These are phyloP conservation scores for Anastrepha obliqua DNA, from an alignment of 1,140 invertebrate genomes.

Conservation along the genomic window DNA sequence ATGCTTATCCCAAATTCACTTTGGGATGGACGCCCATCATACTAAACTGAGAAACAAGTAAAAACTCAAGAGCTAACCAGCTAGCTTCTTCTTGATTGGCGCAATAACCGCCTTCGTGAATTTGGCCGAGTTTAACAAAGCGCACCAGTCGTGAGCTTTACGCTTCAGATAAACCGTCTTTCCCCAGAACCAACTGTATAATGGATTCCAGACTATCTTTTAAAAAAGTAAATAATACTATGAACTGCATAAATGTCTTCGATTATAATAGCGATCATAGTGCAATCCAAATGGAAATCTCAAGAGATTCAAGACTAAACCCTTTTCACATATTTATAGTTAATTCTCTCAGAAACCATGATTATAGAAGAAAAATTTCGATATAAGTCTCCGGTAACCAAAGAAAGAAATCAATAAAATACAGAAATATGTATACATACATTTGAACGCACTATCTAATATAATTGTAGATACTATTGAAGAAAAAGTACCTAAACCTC, in stretches of 20 bases:
- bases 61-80: too few relatives aligned
- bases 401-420: slow-evolving; percentile 25
- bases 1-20: too few relatives aligned
- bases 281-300: slow-evolving; percentile 31
- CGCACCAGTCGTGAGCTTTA: too few relatives aligned
- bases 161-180: not conserved
- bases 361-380: slow-evolving; percentile 43
- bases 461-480: not conserved
- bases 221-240: slow-evolving; percentile 8
- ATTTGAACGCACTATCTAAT: not conserved
- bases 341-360: not conserved
- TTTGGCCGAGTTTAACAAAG: too few relatives aligned
- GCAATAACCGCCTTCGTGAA: too few relatives aligned
- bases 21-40: too few relatives aligned
- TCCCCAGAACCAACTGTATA: slow-evolving; percentile 31
- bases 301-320: not conserved
- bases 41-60: too few relatives aligned
- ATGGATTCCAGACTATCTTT: slow-evolving; percentile 2
- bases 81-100: too few relatives aligned
- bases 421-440: slow-evolving; percentile 1
- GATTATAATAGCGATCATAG: slow-evolving; percentile 48
- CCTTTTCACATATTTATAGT: not conserved
- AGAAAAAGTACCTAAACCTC: not conserved
- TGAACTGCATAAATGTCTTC: slow-evolving; percentile 3
- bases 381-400: not conserved